A percentile compares a stretch with the other conserved stretches of the same genome.
Conservation (phyloP, 2,113 vertebrate genomes). For the Thalassarche chlororhynchos region DNA sequence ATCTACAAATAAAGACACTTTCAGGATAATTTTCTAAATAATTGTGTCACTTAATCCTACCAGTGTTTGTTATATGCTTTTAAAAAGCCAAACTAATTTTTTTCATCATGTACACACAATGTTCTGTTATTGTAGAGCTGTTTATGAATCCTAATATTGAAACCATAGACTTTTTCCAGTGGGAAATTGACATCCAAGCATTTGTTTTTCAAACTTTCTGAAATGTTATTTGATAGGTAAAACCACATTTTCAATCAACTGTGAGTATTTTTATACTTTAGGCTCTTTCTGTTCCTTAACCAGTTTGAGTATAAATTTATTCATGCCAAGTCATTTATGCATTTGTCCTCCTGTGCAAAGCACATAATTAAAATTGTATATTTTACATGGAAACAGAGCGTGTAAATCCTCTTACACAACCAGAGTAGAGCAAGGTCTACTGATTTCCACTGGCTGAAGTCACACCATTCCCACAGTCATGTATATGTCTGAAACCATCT, state of each 20-base stretch:
- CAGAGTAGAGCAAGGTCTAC: neutral
- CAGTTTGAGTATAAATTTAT: neutral
- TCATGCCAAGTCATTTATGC: neutral
- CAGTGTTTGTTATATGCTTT: neutral
- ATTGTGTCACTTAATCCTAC: neutral
- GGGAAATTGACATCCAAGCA: neutral
- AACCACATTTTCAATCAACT: neutral
- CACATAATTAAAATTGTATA: neutral
- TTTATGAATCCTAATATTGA: neutral
- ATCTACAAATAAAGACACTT: neutral
- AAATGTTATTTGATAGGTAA: neutral
- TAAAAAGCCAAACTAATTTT: neutral
- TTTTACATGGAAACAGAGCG: neutral
- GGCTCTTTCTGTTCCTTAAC: neutral
- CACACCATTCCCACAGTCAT: neutral
- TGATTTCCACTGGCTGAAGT: neutral
- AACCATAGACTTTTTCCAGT: neutral
- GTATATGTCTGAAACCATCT: neutral
- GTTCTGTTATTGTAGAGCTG: neutral
- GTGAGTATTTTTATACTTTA: neutral
- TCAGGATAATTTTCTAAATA: neutral
- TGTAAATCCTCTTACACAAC: neutral
- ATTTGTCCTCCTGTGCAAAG: neutral
- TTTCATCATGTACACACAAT: neutral
- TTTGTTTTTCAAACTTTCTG: neutral